These are phyloP conservation scores for Brachirus orientalis DNA, from an alignment of 2,113 vertebrate species.

Conservation along the genomic window DNA sequence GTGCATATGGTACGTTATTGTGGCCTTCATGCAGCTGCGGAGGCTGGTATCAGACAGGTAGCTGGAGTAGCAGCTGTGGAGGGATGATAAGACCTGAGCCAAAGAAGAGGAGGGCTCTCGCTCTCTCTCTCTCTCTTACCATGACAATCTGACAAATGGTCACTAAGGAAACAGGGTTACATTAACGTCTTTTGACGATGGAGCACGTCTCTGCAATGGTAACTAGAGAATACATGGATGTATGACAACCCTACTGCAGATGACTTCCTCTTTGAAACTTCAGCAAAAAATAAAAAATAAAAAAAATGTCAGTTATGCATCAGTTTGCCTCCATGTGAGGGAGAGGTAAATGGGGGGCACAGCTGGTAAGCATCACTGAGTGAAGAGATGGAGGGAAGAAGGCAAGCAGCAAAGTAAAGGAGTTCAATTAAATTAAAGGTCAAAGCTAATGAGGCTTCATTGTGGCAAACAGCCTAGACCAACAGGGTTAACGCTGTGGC, in stretches of 20 bases:
- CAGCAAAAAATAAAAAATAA: slow-evolving; percentile 4
- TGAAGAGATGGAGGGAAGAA: slow-evolving; percentile 21
- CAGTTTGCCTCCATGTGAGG: neutral
- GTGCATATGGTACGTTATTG: slow-evolving; percentile 53
- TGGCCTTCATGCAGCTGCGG: slow-evolving; percentile 40
- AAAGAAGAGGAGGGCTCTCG: slow-evolving; percentile 35
- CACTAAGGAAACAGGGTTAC: slow-evolving; percentile 73
- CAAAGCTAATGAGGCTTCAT: slow-evolving; percentile 73
- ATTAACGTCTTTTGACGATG: slow-evolving; percentile 48
- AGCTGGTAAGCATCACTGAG: slow-evolving; percentile 30
- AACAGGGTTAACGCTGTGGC: slow-evolving; percentile 29
- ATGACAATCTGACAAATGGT: slow-evolving; percentile 63
- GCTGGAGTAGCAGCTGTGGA: slow-evolving; percentile 55
- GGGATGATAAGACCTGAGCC: slow-evolving; percentile 68
- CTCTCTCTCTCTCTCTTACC: slow-evolving; percentile 33
- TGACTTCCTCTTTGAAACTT: slow-evolving; percentile 6
- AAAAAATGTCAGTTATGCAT: slow-evolving; percentile 18
- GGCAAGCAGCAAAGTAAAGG: slow-evolving; percentile 15
- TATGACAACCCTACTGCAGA: slow-evolving; percentile 21
- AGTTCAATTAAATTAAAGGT: slow-evolving; percentile 77
- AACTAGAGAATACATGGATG: slow-evolving; percentile 25
- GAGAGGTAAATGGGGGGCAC: slow-evolving; percentile 2
- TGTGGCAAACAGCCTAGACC: slow-evolving; percentile 56
- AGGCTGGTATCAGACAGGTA: slow-evolving; percentile 53
- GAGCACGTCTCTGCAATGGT: slow-evolving; percentile 39